Conservation (phyloP, 2,113 vertebrate species). For the Oncorhynchus gorbuscha region DNA sequence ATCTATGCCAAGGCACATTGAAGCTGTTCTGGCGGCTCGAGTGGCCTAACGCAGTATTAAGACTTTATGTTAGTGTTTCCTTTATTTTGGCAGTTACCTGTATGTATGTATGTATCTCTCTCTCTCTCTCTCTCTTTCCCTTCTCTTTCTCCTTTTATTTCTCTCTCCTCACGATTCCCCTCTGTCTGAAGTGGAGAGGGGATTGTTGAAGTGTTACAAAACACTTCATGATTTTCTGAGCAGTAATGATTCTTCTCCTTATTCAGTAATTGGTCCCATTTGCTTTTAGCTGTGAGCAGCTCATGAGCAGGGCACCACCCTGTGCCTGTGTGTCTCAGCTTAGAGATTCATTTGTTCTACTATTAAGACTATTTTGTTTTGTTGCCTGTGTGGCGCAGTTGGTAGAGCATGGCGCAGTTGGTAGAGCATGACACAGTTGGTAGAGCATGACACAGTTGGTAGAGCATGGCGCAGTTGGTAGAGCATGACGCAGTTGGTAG, state of each 20-base stretch:
- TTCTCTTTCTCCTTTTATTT: neutral
- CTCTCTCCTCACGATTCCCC: neutral
- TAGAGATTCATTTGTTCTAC: too few relatives aligned
- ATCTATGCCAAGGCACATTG: too few relatives aligned
- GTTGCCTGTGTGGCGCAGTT: neutral
- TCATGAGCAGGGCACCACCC: constrained; percentile 16
- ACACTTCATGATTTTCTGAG: neutral
- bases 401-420: too few relatives aligned
- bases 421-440: too few relatives aligned
- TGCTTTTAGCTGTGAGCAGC: constrained; percentile 43
- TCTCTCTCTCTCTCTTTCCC: neutral
- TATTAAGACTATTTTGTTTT: too few relatives aligned
- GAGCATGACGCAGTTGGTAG: too few relatives aligned
- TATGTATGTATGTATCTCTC: neutral
- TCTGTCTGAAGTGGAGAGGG: neutral
- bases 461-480: too few relatives aligned
- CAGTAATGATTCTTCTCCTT: constrained; percentile 35
- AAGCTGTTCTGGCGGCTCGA: too few relatives aligned
- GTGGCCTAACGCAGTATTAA: too few relatives aligned
- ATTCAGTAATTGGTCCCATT: constrained; percentile 54
- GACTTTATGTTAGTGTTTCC: too few relatives aligned
- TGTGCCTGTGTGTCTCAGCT: constrained; percentile 39
- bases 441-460: too few relatives aligned
- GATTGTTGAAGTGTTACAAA: neutral
- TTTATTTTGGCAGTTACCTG: too few relatives aligned